Conservation (phyloP, 2,797 vertebrate species). For the Mallotus villosus region DNA sequence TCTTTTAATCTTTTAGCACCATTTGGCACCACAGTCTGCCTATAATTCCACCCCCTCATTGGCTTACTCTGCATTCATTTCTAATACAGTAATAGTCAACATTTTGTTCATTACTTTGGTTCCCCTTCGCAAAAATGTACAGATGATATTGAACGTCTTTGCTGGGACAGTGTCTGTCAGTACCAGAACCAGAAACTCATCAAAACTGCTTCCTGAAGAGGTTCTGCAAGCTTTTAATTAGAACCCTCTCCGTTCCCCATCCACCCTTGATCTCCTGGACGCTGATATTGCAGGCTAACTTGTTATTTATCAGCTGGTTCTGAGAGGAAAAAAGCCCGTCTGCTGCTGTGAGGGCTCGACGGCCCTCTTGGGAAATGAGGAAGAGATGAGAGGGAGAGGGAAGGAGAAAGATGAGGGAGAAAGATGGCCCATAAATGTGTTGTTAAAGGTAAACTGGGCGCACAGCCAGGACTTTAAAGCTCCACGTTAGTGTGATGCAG, state of each 20-base stretch:
- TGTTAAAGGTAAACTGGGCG: conserved; percentile 72
- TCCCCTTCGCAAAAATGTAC: not conserved
- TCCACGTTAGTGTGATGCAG: conserved; percentile 69
- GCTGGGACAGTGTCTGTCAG: not conserved
- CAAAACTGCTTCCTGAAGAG: not conserved
- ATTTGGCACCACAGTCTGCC: conserved; percentile 48
- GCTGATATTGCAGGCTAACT: conserved; percentile 36
- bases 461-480: conserved; percentile 71
- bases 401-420: conserved; percentile 57
- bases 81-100: too few relatives aligned
- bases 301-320: conserved; percentile 67
- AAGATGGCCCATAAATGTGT: conserved; percentile 68
- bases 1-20: conserved; percentile 41
- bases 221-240: not conserved
- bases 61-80: conserved; percentile 26
- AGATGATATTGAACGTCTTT: too few relatives aligned
- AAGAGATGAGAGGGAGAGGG: conserved; percentile 48
- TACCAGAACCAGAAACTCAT: not conserved
- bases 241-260: not conserved
- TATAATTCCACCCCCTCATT: conserved; percentile 39
- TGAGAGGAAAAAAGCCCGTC: conserved; percentile 66
- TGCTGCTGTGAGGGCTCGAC: conserved; percentile 63
- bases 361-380: conserved; percentile 77
- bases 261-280: conserved; percentile 30
- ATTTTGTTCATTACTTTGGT: not conserved